Evolutionary conservation across 2,888 invertebrate genomes (phyloP).

Genomic region (Platycnemis pennipes): DNA sequence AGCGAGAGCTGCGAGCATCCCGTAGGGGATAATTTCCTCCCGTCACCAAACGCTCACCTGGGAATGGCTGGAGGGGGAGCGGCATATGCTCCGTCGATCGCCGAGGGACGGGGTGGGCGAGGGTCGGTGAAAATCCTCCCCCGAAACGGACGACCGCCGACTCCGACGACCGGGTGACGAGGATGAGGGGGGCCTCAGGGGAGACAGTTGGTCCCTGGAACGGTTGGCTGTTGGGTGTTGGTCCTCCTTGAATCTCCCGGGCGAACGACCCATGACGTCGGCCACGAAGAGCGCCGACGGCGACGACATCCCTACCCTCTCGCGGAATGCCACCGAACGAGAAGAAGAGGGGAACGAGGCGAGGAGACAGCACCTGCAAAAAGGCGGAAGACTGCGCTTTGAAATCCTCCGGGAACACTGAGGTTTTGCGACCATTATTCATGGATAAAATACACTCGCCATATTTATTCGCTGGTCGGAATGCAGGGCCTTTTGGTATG

Average conservation of each 20-base stretch:
- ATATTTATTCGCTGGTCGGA: too few relatives aligned
- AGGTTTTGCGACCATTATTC: too few relatives aligned
- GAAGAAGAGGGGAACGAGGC: neutral
- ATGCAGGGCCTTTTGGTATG: too few relatives aligned
- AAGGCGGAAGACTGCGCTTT: neutral
- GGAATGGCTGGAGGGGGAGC: neutral
- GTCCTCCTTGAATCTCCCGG: conserved; percentile 19
- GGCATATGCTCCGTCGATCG: conserved; percentile 2
- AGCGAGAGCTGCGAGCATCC: too few relatives aligned
- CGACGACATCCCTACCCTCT: conserved; percentile 11
- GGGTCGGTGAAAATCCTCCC: neutral
- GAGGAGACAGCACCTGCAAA: neutral
- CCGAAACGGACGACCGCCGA: neutral
- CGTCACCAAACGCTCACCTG: neutral
- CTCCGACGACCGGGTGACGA: neutral
- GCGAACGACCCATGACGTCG: neutral
- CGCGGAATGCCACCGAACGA: neutral
- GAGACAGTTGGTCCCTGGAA: neutral
- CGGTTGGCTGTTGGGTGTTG: neutral
- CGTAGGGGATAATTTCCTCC: too few relatives aligned
- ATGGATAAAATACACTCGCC: too few relatives aligned
- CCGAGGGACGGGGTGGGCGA: conserved; percentile 16
- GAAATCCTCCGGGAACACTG: too few relatives aligned
- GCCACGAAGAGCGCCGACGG: conserved; percentile 2
- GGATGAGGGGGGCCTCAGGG: neutral